Conservation (phyloP, 1,140 invertebrate species). For the Drosophila serrata region DNA sequence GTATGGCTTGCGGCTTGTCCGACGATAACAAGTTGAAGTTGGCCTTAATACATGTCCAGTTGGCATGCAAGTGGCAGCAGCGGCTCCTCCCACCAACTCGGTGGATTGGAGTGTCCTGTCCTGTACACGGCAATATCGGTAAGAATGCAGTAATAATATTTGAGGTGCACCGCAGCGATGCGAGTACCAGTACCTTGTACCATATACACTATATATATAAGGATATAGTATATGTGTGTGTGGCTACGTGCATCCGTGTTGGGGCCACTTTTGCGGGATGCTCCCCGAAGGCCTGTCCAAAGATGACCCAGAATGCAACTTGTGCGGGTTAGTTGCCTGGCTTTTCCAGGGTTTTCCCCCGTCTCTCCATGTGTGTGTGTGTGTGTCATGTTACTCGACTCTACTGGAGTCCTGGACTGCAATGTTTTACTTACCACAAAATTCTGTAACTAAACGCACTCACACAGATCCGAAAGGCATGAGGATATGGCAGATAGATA, state of each 20-base stretch:
- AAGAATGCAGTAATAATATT: slow-evolving; percentile 81
- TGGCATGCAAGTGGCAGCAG: slow-evolving; percentile 59
- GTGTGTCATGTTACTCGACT: slow-evolving; percentile 45
- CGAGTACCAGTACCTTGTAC: slow-evolving; percentile 27
- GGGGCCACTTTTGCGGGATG: slow-evolving; percentile 8
- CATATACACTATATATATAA: slow-evolving; percentile 8
- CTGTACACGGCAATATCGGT: slow-evolving; percentile 71
- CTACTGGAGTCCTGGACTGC: slow-evolving; percentile 25
- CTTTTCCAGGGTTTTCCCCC: slow-evolving; percentile 17
- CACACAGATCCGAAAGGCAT: neutral
- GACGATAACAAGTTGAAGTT: slow-evolving; percentile 59
- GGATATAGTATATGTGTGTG: no score
- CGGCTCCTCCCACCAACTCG: neutral
- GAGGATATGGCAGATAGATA: slow-evolving; percentile 42
- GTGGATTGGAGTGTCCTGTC: slow-evolving; percentile 13
- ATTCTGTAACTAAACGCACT: slow-evolving; percentile 76
- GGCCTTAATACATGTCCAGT: slow-evolving; percentile 77
- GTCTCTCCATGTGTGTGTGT: slow-evolving; percentile 6
- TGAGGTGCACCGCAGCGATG: slow-evolving; percentile 69
- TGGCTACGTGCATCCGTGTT: slow-evolving; percentile 1
- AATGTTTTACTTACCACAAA: slow-evolving; percentile 82
- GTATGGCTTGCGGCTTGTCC: slow-evolving; percentile 19
- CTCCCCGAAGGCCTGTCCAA: slow-evolving; percentile 49
- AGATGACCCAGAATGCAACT: slow-evolving; percentile 79
- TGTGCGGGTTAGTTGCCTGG: slow-evolving; percentile 69